phyloP scores from a whole-genome alignment of 2,113 vertebrate genomes.

The Gallinago media region DNA sequence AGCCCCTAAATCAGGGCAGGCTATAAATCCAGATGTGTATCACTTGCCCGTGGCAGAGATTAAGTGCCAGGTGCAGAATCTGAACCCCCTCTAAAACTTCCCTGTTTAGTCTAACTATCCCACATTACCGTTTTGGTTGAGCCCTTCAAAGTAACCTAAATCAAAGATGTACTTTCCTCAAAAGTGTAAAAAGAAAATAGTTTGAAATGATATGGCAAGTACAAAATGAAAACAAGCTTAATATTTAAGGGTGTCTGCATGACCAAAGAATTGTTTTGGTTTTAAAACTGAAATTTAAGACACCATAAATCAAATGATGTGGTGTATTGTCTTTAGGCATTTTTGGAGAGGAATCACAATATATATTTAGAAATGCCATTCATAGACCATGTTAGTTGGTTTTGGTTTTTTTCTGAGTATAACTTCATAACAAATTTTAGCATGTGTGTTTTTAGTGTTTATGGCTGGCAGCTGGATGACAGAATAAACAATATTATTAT shows the following conservation, averaged over 20 bases:
- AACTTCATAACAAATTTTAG: neutral
- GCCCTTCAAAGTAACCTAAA: neutral
- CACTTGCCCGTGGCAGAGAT: neutral
- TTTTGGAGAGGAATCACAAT: neutral
- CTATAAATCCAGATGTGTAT: neutral
- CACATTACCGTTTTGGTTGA: neutral
- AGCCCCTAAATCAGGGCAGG: neutral
- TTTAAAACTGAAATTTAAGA: neutral
- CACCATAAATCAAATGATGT: neutral
- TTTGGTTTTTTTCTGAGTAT: neutral
- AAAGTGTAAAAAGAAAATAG: neutral
- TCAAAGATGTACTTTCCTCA: neutral
- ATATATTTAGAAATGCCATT: neutral
- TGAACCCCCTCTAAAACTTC: neutral
- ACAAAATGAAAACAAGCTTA: neutral
- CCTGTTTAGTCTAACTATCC: neutral
- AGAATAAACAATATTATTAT: conserved; percentile 32
- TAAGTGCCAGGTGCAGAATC: neutral
- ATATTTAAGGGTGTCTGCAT: neutral
- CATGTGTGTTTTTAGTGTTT: neutral
- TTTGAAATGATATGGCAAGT: neutral
- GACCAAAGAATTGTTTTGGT: neutral
- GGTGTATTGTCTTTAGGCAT: neutral
- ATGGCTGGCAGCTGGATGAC: neutral
- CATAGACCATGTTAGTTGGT: neutral